Percentiles rank a stretch among this genome's conserved stretches.
Conservation (phyloP, 2,888 invertebrate genomes). For the Brachyopa scutellaris region DNA sequence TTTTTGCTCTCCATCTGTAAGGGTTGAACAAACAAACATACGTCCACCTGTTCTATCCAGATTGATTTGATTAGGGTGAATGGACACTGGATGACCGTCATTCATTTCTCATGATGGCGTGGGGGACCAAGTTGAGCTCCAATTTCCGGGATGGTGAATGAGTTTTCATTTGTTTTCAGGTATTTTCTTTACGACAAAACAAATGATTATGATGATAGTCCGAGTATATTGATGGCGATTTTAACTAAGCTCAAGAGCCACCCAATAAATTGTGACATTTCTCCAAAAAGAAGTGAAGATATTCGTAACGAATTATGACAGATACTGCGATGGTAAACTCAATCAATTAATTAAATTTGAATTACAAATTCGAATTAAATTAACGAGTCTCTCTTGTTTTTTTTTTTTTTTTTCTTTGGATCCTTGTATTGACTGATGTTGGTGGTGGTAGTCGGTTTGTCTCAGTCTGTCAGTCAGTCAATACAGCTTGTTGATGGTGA, state of each 20-base stretch:
- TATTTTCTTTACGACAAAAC: slow-evolving; percentile 4
- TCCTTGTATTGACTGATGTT: slow-evolving; percentile 28
- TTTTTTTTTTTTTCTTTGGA: too few relatives aligned
- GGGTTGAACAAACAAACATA: slow-evolving; percentile 63
- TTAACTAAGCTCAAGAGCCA: background rate
- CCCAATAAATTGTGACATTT: slow-evolving; percentile 31
- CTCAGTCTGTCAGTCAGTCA: slow-evolving; percentile 44
- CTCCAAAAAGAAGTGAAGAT: too few relatives aligned
- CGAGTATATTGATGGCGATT: slow-evolving; percentile 5
- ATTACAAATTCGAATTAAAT: slow-evolving; percentile 65
- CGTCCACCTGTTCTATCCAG: slow-evolving; percentile 16
- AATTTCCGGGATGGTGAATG: slow-evolving; percentile 45
- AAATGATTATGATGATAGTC: background rate
- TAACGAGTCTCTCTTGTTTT: slow-evolving; percentile 33
- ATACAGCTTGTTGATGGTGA: slow-evolving; percentile 43
- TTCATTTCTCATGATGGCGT: slow-evolving; percentile 39
- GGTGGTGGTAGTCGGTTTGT: slow-evolving; percentile 26
- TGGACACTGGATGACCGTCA: slow-evolving; percentile 66
- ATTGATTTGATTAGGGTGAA: slow-evolving; percentile 71
- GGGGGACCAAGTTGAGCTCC: slow-evolving; percentile 28
- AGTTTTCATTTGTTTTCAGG: slow-evolving; percentile 36
- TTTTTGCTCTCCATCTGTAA: slow-evolving; percentile 18
- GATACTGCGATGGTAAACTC: slow-evolving; percentile 7
- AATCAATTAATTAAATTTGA: slow-evolving; percentile 64
- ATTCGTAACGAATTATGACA: slow-evolving; percentile 27